Percentiles rank a stretch among this genome's conserved stretches.
Conservation (phyloP, 2,113 vertebrate genomes). For the Ariopsis seemanni region DNA sequence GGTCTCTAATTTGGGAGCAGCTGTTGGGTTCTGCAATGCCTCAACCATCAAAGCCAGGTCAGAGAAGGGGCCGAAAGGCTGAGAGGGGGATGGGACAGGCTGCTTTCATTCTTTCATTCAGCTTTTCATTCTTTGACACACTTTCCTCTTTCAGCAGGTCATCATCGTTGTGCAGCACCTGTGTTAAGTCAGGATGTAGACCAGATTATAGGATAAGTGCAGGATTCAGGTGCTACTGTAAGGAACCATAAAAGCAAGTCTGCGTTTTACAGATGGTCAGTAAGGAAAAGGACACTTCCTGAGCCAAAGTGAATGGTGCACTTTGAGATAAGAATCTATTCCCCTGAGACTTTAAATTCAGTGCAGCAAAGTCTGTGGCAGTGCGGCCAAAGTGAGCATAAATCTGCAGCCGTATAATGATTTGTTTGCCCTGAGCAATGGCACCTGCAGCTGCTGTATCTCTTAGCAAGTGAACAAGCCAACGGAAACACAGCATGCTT, state of each 20-base stretch:
- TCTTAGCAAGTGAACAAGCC: background rate
- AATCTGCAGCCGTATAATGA: background rate
- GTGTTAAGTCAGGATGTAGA: constrained; percentile 42
- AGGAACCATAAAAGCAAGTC: constrained; percentile 49
- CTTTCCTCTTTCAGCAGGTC: constrained; percentile 55
- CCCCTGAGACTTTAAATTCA: background rate
- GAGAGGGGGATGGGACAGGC: background rate
- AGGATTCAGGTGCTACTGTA: constrained; percentile 35
- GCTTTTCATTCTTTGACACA: constrained; percentile 50
- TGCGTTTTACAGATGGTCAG: constrained; percentile 38
- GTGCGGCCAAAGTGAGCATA: background rate
- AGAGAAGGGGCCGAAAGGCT: constrained; percentile 14
- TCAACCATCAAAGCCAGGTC: constrained; percentile 67
- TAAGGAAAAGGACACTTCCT: background rate
- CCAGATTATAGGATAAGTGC: constrained; percentile 60
- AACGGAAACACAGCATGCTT: background rate
- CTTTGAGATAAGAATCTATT: constrained; percentile 13
- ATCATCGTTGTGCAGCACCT: constrained; percentile 58
- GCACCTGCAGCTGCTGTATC: constrained; percentile 32
- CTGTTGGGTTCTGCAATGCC: constrained; percentile 69
- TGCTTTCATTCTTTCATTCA: background rate
- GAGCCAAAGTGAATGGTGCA: background rate
- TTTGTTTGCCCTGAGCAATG: constrained; percentile 2
- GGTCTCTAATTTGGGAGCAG: constrained; percentile 78
- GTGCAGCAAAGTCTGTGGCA: background rate